phyloP scores from a whole-genome alignment of 2,113 vertebrate genomes.

The Poeciliopsis occidentalis region DNA sequence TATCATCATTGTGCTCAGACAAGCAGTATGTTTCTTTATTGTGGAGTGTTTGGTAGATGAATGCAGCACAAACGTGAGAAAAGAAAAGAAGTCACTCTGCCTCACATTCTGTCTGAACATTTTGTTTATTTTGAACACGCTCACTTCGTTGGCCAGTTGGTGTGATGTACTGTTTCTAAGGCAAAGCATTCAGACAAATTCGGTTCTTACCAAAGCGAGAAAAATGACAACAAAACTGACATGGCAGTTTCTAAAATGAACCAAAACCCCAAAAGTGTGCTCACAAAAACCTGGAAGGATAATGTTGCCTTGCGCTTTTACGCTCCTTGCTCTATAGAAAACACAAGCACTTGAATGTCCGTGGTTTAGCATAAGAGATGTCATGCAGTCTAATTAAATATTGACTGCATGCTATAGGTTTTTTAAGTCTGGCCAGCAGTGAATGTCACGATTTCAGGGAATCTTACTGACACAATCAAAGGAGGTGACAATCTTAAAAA shows the following conservation, averaged over 20 bases:
- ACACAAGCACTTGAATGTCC: not conserved
- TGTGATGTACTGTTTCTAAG: slow-evolving; percentile 4
- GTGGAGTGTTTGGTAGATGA: slow-evolving; percentile 35
- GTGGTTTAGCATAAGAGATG: not conserved
- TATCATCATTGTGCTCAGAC: no score
- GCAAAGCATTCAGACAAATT: not conserved
- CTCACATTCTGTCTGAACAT: slow-evolving; percentile 20
- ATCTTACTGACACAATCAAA: no score
- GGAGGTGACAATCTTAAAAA: no score
- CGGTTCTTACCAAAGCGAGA: not conserved
- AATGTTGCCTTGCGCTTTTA: not conserved
- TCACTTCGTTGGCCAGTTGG: not conserved
- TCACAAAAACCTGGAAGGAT: not conserved
- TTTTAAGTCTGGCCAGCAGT: slow-evolving; percentile 11
- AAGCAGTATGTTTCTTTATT: slow-evolving; percentile 25
- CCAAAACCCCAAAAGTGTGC: not conserved
- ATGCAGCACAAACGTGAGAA: slow-evolving; percentile 17
- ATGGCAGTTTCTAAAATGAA: not conserved
- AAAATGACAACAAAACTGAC: not conserved
- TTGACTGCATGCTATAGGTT: slow-evolving; percentile 49
- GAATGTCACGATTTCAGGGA: not conserved
- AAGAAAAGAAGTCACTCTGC: slow-evolving; percentile 1
- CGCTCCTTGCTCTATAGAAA: not conserved
- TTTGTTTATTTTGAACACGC: slow-evolving; percentile 18
- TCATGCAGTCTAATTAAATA: slow-evolving; percentile 5